Conservation (phyloP, 2,113 vertebrate genomes). For the Strigops habroptila region DNA sequence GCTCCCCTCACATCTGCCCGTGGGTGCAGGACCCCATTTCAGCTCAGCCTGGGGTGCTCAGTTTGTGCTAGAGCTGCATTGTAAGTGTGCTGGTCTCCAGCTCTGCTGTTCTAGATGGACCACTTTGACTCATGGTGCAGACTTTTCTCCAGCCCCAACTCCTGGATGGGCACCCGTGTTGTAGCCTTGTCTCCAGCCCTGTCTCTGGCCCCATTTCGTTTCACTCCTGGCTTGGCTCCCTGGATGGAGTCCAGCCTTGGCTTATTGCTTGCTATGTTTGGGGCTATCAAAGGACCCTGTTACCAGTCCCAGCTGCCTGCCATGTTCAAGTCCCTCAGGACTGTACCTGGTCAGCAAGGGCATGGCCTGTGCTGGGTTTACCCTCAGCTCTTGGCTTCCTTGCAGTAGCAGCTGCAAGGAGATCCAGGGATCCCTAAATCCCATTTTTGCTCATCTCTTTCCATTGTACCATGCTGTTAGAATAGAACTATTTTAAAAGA, state of each 20-base stretch:
- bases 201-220: neutral
- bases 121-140: neutral
- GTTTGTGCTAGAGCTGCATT: neutral
- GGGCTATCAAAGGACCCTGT: neutral
- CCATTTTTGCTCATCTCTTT: neutral
- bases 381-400: neutral
- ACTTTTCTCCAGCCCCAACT: neutral
- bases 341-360: neutral
- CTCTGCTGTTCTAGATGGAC: neutral
- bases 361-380: neutral
- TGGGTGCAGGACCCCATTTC: neutral
- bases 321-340: neutral
- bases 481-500: neutral
- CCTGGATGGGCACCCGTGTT: neutral
- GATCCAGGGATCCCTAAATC: neutral
- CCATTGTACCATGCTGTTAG: neutral
- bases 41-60: neutral
- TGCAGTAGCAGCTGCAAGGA: neutral
- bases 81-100: no score
- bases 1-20: neutral
- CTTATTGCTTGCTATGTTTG: neutral
- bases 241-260: neutral
- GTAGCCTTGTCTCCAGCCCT: neutral
- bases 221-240: neutral
- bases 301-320: neutral